These are phyloP conservation scores for Propithecus coquereli DNA, from an alignment of 2,113 vertebrate species.

Conservation along the genomic window DNA sequence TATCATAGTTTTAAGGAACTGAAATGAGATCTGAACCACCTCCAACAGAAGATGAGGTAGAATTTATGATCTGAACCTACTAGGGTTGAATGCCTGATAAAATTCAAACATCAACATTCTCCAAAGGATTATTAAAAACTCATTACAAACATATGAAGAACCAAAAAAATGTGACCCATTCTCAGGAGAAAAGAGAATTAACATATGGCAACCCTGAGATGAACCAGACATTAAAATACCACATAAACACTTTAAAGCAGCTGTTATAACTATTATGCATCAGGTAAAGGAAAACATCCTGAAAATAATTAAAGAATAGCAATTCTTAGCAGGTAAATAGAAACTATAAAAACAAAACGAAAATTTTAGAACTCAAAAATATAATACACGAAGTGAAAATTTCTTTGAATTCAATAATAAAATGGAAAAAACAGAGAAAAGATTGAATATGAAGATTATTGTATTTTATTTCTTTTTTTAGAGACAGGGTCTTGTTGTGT, in stretches of 20 bases:
- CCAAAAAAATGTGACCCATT: background rate
- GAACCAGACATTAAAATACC: background rate
- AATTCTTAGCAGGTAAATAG: too few species aligned
- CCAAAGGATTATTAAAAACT: background rate
- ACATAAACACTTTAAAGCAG: background rate
- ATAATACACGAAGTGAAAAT: background rate
- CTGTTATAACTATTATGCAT: background rate
- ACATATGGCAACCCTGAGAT: background rate
- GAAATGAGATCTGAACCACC: background rate
- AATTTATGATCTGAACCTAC: background rate
- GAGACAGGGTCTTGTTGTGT: too few species aligned
- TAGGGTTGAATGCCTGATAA: background rate
- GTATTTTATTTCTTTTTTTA: too few species aligned
- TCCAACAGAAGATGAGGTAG: background rate
- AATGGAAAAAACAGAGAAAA: background rate
- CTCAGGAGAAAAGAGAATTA: background rate
- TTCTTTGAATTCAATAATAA: background rate
- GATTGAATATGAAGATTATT: too few species aligned
- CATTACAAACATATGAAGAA: background rate
- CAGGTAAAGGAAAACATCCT: background rate
- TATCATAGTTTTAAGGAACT: too few species aligned
- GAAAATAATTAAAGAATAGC: background rate
- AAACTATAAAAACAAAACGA: background rate
- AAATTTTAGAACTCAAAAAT: background rate
- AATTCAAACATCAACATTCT: background rate